Conservation (phyloP, 2,797 vertebrate genomes). For the Schizopygopsis malacanthus region DNA sequence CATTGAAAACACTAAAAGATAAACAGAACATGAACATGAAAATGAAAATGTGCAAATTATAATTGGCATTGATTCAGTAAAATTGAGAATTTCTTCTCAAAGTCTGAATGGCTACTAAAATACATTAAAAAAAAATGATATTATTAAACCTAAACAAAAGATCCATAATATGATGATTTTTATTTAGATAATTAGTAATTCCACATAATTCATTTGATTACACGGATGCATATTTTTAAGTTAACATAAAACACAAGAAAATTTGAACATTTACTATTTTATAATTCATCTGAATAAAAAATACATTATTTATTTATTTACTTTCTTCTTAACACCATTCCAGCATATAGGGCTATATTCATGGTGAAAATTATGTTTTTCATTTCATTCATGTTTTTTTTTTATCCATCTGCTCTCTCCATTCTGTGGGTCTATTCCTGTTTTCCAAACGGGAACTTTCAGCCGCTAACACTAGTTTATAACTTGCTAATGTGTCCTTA, state of each 20-base stretch:
- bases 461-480: constrained; percentile 84
- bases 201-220: neutral
- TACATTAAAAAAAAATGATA: too few relatives aligned
- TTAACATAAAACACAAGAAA: neutral
- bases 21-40: too few relatives aligned
- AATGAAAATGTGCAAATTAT: too few relatives aligned
- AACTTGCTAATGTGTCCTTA: constrained; percentile 81
- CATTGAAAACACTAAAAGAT: too few relatives aligned
- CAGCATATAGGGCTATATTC: neutral
- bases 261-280: neutral
- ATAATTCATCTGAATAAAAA: neutral
- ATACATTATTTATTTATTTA: neutral
- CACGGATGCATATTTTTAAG: neutral
- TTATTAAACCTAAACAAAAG: neutral
- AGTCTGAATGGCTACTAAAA: too few relatives aligned
- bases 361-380: neutral
- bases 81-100: too few relatives aligned
- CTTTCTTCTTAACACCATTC: neutral
- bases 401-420: neutral
- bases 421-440: constrained; percentile 63
- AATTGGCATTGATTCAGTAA: too few relatives aligned
- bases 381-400: neutral
- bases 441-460: constrained; percentile 81
- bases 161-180: neutral
- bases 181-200: neutral